These are phyloP conservation scores for Manduca sexta DNA, from an alignment of 1,140 invertebrate species.

Conservation along the genomic window DNA sequence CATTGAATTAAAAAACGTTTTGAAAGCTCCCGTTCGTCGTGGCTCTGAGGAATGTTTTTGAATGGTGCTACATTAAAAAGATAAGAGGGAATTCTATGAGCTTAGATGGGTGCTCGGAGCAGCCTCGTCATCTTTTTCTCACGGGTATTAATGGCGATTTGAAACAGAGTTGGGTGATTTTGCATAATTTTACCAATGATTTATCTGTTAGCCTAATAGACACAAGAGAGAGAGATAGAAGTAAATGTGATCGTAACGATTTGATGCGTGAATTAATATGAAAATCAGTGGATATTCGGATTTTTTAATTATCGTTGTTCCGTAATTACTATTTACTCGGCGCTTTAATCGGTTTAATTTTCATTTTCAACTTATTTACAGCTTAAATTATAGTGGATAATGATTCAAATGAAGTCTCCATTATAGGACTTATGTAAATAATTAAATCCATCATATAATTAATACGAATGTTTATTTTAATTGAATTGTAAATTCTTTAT, in stretches of 20 bases:
- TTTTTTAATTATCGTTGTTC: no score
- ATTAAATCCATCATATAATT: no score
- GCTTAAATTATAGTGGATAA: no score
- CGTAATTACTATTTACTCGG: no score
- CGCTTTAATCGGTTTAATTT: no score
- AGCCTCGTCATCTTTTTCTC: conserved; percentile 29
- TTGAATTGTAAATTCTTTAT: no score
- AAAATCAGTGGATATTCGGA: no score
- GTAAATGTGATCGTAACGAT: background rate
- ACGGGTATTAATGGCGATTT: conserved; percentile 37
- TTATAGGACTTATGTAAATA: no score
- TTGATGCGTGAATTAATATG: no score
- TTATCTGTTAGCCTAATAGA: conserved; percentile 31
- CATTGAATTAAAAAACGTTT: background rate
- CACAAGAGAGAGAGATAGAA: conserved; percentile 18
- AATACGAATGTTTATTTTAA: no score
- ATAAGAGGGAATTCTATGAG: conserved; percentile 9
- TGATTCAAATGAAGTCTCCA: no score
- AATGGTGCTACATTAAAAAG: conserved; percentile 15
- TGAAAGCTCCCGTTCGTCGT: background rate
- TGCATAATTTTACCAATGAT: conserved; percentile 34
- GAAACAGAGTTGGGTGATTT: conserved; percentile 38
- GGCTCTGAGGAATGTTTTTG: conserved; percentile 7
- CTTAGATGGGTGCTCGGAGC: conserved; percentile 2
- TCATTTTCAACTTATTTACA: no score